Conservation (phyloP, 2,113 vertebrate species). For the Nothocercus julius region DNA sequence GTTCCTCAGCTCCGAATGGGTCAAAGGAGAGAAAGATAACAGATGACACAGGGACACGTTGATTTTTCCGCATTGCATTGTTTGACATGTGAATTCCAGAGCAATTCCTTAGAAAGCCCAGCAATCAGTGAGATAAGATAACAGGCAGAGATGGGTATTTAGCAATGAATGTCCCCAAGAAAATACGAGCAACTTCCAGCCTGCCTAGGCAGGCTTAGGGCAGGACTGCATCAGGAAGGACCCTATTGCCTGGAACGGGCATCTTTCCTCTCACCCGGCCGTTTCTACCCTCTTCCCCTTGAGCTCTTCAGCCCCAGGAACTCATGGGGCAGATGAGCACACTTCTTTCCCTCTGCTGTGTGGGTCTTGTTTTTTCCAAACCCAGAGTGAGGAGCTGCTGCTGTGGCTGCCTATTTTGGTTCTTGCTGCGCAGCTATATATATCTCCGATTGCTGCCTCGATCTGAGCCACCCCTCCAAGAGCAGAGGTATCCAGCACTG, state of each 20-base stretch:
- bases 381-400: not conserved
- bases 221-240: not conserved
- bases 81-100: not conserved
- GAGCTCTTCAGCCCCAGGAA: not conserved
- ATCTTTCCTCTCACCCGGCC: not conserved
- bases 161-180: not conserved
- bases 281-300: not conserved
- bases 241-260: rapidly evolving
- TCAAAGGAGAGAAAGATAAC: not conserved
- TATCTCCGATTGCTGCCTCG: not conserved
- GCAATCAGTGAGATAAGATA: not conserved
- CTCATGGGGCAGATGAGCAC: not conserved
- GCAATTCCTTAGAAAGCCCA: not conserved
- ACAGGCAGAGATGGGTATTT: not conserved
- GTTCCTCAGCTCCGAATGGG: rapidly evolving
- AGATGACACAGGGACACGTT: rapidly evolving
- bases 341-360: not conserved
- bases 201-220: not conserved
- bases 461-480: not conserved
- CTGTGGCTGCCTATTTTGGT: not conserved
- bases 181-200: not conserved
- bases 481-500: not conserved
- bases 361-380: not conserved
- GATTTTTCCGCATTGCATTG: rapidly evolving
- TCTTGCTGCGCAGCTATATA: not conserved